Evolutionary conservation across 2,113 vertebrate genomes (phyloP), one percentile per base, ranked within the genome.

Genomic region (Delphinapterus leucas): DNA sequence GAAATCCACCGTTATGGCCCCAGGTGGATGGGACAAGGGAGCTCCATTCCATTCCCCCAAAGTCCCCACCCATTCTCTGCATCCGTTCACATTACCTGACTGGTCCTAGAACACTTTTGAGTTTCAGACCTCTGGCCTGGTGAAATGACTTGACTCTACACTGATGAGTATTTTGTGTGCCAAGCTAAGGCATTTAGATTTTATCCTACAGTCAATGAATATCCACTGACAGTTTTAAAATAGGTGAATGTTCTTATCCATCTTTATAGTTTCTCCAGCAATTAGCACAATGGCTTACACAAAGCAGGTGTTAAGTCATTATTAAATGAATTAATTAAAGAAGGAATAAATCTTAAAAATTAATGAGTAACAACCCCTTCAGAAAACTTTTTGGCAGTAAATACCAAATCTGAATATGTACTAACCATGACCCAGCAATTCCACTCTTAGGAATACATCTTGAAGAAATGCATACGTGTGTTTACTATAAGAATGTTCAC

Each of bases 331-430:
- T 93, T 55, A 92, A 93, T 93, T 96, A 89, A 94, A 92, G 90
- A 68, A 96, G 77, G 71, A 89, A 93, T 95, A 89, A 95, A 95
- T 97, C 92, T 95, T 96, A 92, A 93, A 97, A 96, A 97, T 73
- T 28, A 92, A 92, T 92, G 92, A 80, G 65, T 58, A 88, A 26
- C 53, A 81, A 76, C 76, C 49, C 77, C 53, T 88, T 96, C 47
- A 79, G 96, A 91, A 96, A 96, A 93, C 49, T 71, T 92, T 68
- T 80, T 93, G 71, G 77, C 82, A 89, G 44, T 21, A n/a, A 76
- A 44, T 33, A 67, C 28, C 14, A 60, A 70, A 85, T 44, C 47
- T 65, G 81, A 93, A 47, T 77, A 18, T 8, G n/a, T 38, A n/a
- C 38, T 44, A 58, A 65, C 12, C 55, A 12, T 8, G 28, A 88